These are phyloP conservation scores for Eulemur macaco DNA, from an alignment of 2,113 vertebrate species.

Conservation along the genomic window DNA sequence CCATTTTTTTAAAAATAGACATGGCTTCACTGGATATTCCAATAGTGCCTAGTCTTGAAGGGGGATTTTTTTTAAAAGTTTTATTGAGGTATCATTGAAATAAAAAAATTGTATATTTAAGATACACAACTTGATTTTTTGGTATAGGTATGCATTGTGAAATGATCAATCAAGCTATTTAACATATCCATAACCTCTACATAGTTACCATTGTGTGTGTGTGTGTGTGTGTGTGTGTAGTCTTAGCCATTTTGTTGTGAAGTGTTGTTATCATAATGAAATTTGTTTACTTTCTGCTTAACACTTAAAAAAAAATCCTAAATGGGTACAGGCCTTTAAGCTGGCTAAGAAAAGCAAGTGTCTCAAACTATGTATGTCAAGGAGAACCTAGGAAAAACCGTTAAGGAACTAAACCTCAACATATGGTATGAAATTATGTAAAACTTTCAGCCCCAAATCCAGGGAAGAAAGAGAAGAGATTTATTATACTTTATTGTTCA, in stretches of 20 bases:
- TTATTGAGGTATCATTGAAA: not conserved
- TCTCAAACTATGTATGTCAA: not conserved
- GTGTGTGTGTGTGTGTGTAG: not conserved
- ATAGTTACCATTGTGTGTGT: not conserved
- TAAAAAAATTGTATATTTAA: not conserved
- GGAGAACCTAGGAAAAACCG: not conserved
- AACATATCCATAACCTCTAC: not conserved
- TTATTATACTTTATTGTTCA: not conserved
- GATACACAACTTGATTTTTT: not conserved
- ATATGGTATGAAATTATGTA: not conserved
- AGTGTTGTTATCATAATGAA: not conserved
- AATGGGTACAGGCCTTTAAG: not conserved
- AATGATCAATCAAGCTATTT: not conserved
- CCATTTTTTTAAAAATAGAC: not conserved
- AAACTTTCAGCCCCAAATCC: not conserved
- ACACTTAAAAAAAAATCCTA: not conserved
- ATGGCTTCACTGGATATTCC: not conserved
- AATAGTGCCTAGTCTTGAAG: not conserved
- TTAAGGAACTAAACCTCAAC: not conserved
- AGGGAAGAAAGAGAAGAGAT: not conserved
- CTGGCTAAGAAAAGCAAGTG: not conserved
- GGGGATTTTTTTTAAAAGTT: not conserved
- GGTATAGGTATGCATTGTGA: not conserved
- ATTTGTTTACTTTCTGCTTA: constrained; percentile 12
- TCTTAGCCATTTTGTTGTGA: not conserved